Evolutionary conservation across 2,797 vertebrate species (phyloP).

Genomic region (Acridotheres tristis): DNA sequence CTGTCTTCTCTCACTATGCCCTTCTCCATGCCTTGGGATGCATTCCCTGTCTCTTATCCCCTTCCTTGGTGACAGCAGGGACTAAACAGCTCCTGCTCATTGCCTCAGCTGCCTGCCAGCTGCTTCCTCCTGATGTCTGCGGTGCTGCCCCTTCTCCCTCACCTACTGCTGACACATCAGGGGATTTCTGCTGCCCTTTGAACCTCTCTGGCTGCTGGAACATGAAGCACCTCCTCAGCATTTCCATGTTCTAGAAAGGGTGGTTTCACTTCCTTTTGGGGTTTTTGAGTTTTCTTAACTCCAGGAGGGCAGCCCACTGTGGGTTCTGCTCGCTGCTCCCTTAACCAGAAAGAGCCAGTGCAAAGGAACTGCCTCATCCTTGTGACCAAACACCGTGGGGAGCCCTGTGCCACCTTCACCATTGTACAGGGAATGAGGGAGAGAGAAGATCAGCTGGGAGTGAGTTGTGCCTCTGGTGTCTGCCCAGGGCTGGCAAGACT

Average conservation of each 20-base stretch:
- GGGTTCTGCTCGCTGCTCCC: neutral
- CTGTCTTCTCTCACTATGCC: neutral
- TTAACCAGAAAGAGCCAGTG: neutral
- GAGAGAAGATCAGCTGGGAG: neutral
- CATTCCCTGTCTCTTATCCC: neutral
- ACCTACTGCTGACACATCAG: neutral
- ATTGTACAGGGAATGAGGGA: fast-evolving
- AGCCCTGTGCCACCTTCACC: neutral
- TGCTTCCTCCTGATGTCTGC: neutral
- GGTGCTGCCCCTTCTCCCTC: neutral
- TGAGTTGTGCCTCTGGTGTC: neutral
- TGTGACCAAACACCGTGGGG: fast-evolving
- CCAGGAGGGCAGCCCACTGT: neutral
- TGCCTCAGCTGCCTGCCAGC: neutral
- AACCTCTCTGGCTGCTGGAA: neutral
- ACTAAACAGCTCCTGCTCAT: neutral
- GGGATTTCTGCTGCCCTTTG: conserved; percentile 50
- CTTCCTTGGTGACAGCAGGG: neutral
- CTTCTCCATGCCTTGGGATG: neutral
- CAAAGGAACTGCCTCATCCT: fast-evolving
- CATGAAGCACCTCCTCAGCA: conserved; percentile 27
- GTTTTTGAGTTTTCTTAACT: conserved; percentile 3
- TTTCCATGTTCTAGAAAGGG: conserved; percentile 56
- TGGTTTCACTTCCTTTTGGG: conserved; percentile 47
- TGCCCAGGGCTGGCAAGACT: neutral